Evolutionary conservation across 2,888 invertebrate genomes (phyloP).

Genomic region (Drosophila birchii): DNA sequence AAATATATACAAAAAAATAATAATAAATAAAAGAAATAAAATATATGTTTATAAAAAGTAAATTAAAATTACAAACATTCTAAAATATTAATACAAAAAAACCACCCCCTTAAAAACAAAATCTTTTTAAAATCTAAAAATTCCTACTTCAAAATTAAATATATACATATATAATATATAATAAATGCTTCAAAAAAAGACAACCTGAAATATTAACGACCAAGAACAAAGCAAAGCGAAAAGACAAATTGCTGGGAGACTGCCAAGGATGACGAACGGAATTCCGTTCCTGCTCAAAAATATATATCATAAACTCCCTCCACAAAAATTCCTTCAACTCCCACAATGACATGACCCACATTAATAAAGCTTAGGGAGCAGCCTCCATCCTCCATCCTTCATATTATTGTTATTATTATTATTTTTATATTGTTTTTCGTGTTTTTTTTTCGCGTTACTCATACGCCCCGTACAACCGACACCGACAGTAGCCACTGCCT

Average conservation of each 20-base stretch:
- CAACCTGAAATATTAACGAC: neutral
- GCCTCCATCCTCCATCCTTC: neutral
- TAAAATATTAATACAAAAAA: neutral
- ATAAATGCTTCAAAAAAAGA: neutral
- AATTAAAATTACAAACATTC: neutral
- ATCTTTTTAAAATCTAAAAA: neutral
- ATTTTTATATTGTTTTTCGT: neutral
- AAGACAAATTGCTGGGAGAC: constrained; percentile 17
- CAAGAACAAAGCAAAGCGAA: neutral
- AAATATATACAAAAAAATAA: neutral
- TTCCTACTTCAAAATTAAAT: neutral
- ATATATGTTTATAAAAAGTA: neutral
- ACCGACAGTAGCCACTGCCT: constrained; percentile 59
- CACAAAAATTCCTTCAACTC: neutral
- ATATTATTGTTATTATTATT: constrained; percentile 14
- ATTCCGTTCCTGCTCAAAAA: neutral
- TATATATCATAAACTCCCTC: constrained; percentile 18
- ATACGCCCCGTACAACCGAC: constrained; percentile 62
- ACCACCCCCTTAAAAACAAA: too few relatives aligned
- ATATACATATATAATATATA: neutral
- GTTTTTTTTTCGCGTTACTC: constrained; percentile 51
- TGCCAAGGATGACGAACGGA: constrained; percentile 19
- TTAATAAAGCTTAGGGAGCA: constrained; percentile 65
- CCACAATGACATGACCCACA: constrained; percentile 49
- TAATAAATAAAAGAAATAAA: neutral